Base-by-base conservation (phyloP, 2,113 vertebrate genomes). In the Pavo muticus region DNA sequence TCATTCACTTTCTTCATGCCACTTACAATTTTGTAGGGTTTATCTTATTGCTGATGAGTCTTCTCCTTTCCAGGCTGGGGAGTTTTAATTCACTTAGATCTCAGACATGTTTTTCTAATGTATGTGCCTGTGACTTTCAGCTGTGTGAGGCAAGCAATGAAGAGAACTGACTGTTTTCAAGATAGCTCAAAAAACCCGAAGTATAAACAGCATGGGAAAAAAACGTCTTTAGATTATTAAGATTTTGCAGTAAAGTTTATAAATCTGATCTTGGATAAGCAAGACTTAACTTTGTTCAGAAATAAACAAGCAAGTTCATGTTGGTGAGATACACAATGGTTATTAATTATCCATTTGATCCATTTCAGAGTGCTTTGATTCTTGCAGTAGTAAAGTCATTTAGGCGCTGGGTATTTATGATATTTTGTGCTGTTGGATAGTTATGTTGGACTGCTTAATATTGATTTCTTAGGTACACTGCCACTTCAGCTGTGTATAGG, bases 321-420 rank as follows among this genome's bases (percentile, higher is more conserved):
- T 64, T 91, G 45, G 48, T 86, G 75, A 14, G 57, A 48, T 78
- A 30, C 18, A 77, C 27, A 84, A 61, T 68, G 23, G 29, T 80
- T 90, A 47, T 94, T 95, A 85, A 83, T 91, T 84, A 88, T 84
- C 92, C 2, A 86, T 90, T 86, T 78, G 72, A 80, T 88, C 79
- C 5, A 29, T 71, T 94, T 88, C 83, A 39, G 47, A 84, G 47
- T 84, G 65, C 70, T 93, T 96, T 93, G 80, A 87, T 87, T 60
- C 83, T 75, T 88, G 80, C 44, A 40, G 25, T 10, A 74, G 86
- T 27, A 78, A 84, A 92, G 69, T 35, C 61, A 56, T 35, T 67
- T 73, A 20, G 45, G 13, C 15, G 42, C 13, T 71, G 73, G 42
- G 27, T 94, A 75, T 93, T 96, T 71, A 81, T 81, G 57, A 81